Evolutionary conservation across 2,888 invertebrate species (phyloP).

Genomic region (Tetrapedia diversipes): DNA sequence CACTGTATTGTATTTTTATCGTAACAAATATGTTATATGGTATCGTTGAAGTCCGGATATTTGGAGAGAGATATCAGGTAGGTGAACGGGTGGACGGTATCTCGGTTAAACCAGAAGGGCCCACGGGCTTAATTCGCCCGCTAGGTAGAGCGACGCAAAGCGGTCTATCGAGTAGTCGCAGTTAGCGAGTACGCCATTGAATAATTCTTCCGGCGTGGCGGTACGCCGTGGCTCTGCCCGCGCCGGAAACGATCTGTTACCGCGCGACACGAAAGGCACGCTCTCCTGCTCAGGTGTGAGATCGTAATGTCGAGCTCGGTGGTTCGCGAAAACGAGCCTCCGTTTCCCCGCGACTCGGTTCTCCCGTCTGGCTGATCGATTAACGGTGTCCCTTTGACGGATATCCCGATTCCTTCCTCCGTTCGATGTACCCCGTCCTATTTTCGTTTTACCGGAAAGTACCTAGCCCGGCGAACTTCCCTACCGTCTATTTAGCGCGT

Average conservation of each 20-base stretch:
- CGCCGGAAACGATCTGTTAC: constrained; percentile 78
- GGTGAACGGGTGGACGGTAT: too few species aligned
- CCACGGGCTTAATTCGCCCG: constrained; percentile 19
- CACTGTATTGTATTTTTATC: too few species aligned
- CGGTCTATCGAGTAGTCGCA: constrained; percentile 58
- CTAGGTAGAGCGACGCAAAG: constrained; percentile 41
- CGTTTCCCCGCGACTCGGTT: not conserved
- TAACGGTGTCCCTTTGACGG: not conserved
- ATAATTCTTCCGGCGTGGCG: constrained; percentile 70
- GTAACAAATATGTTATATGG: too few species aligned
- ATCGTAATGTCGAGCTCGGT: constrained; percentile 53
- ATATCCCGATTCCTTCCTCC: not conserved
- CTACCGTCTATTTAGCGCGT: too few species aligned
- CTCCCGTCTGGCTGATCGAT: not conserved
- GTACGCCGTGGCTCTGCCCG: constrained; percentile 53
- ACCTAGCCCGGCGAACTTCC: too few species aligned
- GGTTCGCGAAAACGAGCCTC: constrained; percentile 34
- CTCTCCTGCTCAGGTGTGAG: constrained; percentile 65
- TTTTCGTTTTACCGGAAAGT: too few species aligned
- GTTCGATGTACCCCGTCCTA: too few species aligned
- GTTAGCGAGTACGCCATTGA: constrained; percentile 67
- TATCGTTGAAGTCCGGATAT: too few species aligned
- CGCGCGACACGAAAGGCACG: constrained; percentile 64
- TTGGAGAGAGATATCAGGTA: too few species aligned
- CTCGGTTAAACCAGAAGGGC: not conserved